Evolutionary conservation across 2,113 vertebrate genomes (phyloP).

Genomic region (Dicaeum eximium): DNA sequence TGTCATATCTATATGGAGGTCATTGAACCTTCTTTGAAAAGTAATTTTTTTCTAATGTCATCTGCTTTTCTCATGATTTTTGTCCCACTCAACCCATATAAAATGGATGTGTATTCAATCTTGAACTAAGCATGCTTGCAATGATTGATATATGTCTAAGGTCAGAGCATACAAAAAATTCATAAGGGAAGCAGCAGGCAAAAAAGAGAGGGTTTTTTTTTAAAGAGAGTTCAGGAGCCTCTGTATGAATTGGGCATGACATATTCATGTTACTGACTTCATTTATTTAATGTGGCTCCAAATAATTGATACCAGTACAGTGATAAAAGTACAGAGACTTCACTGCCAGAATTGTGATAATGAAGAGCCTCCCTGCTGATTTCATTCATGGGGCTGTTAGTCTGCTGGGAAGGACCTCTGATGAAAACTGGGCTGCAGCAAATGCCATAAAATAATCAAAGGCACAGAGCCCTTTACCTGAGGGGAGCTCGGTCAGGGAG

Average conservation of each 20-base stretch:
- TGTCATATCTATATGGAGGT: constrained; percentile 60
- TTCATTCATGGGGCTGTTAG: constrained; percentile 49
- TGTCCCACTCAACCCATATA: constrained; percentile 27
- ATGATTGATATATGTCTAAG: constrained; percentile 69
- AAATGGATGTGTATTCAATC: constrained; percentile 65
- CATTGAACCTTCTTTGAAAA: constrained; percentile 69
- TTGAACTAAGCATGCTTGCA: constrained; percentile 46
- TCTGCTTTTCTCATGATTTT: constrained; percentile 67
- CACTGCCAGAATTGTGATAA: constrained; percentile 49
- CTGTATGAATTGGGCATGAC: constrained; percentile 52
- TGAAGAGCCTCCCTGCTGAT: constrained; percentile 67
- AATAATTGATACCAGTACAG: constrained; percentile 55
- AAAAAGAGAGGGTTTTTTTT: constrained; percentile 27
- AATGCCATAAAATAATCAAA: constrained; percentile 65
- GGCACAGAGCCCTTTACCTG: constrained; percentile 48
- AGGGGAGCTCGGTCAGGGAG: not conserved
- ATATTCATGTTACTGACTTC: constrained; percentile 62
- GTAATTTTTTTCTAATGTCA: constrained; percentile 63
- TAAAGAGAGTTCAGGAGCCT: constrained; percentile 40
- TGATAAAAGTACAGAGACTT: constrained; percentile 58
- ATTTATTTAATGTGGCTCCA: constrained; percentile 55
- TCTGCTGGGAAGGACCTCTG: constrained; percentile 51
- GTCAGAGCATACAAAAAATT: constrained; percentile 68
- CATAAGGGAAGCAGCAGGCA: constrained; percentile 61
- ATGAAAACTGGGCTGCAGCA: constrained; percentile 36